Evolutionary conservation across 2,888 invertebrate genomes (phyloP), one percentile per base, ranked within the genome.

Genomic region (Tetranychus piercei): DNA sequence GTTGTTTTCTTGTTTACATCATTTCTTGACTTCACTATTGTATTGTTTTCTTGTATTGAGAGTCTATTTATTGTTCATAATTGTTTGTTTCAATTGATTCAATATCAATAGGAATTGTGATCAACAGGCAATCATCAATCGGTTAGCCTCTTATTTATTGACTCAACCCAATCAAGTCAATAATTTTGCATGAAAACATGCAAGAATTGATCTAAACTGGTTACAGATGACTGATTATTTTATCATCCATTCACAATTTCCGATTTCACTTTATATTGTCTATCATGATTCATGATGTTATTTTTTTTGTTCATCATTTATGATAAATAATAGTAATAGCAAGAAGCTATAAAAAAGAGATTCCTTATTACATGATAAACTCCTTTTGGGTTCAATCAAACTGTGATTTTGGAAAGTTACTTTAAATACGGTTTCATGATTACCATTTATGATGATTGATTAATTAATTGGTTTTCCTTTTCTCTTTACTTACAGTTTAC

Each of bases 401-500:
- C 18, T 18, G 18, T 65, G 55, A 55, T 55, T 55, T 55, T 55
- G 55, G 55, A 55, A 7, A 18, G 66, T 65, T n/a, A 65, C 66
- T 20, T 20, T 65, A 18, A n/a, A 65, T 65, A n/a, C 20, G 20
- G 18, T 65, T 20, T 65, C 66, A 2, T 65, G 18, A 65, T 65
- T 65, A 20, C 66, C 66, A n/a, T 65, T 65, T 20, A 20, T 20
- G 20, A 65, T 20, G 20, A 20, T 65, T 65, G 18, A 18, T 65
- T n/a, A 65, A 34, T 34, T 34, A 34, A 34, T 34, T 34, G 23
- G 34, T 34, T 34, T 34, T 34, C 34, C 34, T 34, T 3, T 34
- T 34, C 5, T 3, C 34, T 34, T 34, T 5, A 34, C 34, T 34
- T 34, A 69, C 20, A 93, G 92, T 83, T 87, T 93, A 80, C 86